phyloP scores from a whole-genome alignment of 2,888 invertebrate genomes.

The Ferrisia virgata region DNA sequence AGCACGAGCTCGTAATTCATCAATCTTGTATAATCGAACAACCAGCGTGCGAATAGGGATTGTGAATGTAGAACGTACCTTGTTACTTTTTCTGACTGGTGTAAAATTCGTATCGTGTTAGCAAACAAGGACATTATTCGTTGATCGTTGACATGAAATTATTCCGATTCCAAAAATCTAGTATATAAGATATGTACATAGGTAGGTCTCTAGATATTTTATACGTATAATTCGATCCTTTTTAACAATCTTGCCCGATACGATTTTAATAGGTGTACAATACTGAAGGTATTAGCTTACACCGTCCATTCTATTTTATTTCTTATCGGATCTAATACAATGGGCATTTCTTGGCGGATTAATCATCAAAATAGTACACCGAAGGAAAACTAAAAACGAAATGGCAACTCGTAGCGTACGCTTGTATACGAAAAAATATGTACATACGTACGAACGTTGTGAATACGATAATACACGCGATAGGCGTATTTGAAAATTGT shows the following conservation, averaged over 20 bases:
- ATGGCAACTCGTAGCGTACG: not conserved
- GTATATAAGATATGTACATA: too few species aligned
- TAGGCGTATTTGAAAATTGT: constrained; percentile 19
- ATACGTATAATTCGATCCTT: constrained; percentile 24
- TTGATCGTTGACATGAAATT: not conserved
- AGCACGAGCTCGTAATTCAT: not conserved
- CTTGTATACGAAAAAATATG: not conserved
- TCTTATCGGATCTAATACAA: constrained; percentile 6
- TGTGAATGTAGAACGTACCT: too few species aligned
- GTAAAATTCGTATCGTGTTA: not conserved
- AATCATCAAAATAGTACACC: not conserved
- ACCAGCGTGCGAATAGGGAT: not conserved
- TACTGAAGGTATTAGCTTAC: constrained; percentile 18
- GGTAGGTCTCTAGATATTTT: too few species aligned
- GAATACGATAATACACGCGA: not conserved
- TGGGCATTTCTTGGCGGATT: constrained; percentile 44
- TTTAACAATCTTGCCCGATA: not conserved
- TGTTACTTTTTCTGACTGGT: too few species aligned
- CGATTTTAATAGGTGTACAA: constrained; percentile 31
- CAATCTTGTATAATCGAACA: not conserved
- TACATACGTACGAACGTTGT: not conserved
- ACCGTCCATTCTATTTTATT: not conserved
- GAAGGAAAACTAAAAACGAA: not conserved
- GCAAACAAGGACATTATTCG: not conserved
- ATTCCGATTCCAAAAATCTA: not conserved